Base-by-base conservation (phyloP, 2,888 invertebrate genomes). In the Hofmannophila pseudospretella region DNA sequence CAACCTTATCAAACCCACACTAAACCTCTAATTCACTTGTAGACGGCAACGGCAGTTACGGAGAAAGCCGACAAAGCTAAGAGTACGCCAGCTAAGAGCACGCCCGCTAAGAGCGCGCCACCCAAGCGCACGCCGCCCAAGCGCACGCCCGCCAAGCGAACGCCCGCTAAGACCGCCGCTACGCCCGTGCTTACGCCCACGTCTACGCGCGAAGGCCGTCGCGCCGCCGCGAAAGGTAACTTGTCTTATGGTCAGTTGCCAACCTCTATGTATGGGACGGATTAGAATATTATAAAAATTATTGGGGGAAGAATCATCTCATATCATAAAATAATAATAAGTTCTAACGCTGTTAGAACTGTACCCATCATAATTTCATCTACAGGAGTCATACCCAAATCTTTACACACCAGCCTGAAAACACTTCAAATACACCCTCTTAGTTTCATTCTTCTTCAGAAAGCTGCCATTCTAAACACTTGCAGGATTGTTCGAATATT, bases 41-140 rank as follows among this genome's bases (percentile, higher is more conserved):
- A 84, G 84, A 84, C 84, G 28, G 84, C 84, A 10, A 81, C 84
- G 3, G 80, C 82, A 12, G 70, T 82, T 34, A 61, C 66, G 41
- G 84, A 82, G 34, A 82, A 81, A 47, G 51, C 68, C 27, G 51
- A 68, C 27, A 80, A 78, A 42, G 46, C 64, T 23, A 76, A 74
- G 42, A 51, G 36, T 29, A 47, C 47, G 29, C 23, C 23, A 8
- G n/a, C 49, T 22, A 49, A 48, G 16, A 36, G 49, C 26, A 48
- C 56, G 32, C 54, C 66, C 1, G 45, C 47, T 5, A 65, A 61
- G 41, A 51, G 36, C 30, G 47, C 47, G 29, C 23, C 23, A n/a
- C 3, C 16, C 3, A 16, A 16, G 16, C 16, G 16, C 5, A 16
- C 16, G 3, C 16, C 16, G 5, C 44, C 49, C 23, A 49, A 48